phyloP scores from a whole-genome alignment of 2,888 invertebrate species.

The Eristalis intricaria region DNA sequence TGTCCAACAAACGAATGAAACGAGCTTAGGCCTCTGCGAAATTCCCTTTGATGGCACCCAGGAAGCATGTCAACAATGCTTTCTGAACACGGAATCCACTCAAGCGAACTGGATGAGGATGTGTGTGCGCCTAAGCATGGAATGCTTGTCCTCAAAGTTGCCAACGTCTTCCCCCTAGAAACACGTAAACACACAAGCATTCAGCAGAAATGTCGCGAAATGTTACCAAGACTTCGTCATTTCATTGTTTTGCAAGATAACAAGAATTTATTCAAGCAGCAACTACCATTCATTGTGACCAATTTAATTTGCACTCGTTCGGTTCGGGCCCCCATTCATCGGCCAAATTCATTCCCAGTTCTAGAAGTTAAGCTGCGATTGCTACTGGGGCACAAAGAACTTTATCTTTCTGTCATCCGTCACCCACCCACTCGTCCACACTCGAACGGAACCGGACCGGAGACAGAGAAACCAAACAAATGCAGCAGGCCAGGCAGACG shows the following conservation, averaged over 20 bases:
- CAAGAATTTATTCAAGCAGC: neutral
- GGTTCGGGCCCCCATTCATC: neutral
- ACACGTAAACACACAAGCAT: neutral
- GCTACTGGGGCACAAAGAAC: slow-evolving; percentile 44
- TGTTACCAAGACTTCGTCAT: neutral
- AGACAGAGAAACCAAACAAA: slow-evolving; percentile 24
- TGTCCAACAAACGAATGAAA: neutral
- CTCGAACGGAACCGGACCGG: slow-evolving; percentile 13
- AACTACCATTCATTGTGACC: neutral
- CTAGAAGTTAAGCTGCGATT: slow-evolving; percentile 65
- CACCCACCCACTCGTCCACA: slow-evolving; percentile 7
- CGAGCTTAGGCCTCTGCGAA: neutral
- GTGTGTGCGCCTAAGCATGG: neutral
- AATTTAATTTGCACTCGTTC: neutral
- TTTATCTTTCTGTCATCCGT: slow-evolving; percentile 51
- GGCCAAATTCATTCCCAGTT: slow-evolving; percentile 31
- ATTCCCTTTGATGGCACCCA: neutral
- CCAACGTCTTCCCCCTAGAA: neutral
- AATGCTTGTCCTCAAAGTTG: neutral
- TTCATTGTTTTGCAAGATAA: neutral
- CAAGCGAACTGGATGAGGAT: neutral
- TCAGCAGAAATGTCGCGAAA: neutral
- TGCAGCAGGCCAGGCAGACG: slow-evolving; percentile 12
- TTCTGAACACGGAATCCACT: neutral
- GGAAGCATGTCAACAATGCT: neutral